Conservation (phyloP, 2,113 vertebrate species). For the Proterorhinus semilunaris region DNA sequence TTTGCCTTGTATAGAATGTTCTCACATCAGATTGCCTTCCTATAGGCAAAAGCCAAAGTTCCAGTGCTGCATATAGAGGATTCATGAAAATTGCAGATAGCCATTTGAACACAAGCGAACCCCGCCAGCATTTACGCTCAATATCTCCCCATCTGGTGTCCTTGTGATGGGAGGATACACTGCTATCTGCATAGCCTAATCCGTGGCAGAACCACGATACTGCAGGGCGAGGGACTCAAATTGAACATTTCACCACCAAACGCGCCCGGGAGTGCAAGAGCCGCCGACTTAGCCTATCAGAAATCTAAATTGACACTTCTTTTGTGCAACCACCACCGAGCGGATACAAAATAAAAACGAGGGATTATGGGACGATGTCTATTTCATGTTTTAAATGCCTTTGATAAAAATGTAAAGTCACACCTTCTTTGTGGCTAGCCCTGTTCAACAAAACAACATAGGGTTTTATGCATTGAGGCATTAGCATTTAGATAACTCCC, state of each 20-base stretch:
- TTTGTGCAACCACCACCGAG: conserved; percentile 44
- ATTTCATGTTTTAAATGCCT: conserved; percentile 55
- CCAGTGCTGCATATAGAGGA: neutral
- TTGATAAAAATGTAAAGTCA: conserved; percentile 59
- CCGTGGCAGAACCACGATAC: conserved; percentile 35
- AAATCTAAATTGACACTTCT: conserved; percentile 52
- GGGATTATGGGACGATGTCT: conserved; percentile 43
- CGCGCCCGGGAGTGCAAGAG: conserved; percentile 19
- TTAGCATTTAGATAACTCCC: conserved; percentile 82
- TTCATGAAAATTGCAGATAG: neutral
- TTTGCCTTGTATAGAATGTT: neutral
- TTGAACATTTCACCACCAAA: conserved; percentile 51
- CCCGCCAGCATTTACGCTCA: conserved; percentile 14
- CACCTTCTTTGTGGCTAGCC: conserved; percentile 16
- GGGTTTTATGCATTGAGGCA: conserved; percentile 69
- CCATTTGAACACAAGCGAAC: conserved; percentile 12
- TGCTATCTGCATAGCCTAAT: conserved; percentile 44
- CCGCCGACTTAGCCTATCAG: conserved; percentile 44
- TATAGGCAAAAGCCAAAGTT: conserved; percentile 8
- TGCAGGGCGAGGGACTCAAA: conserved; percentile 49
- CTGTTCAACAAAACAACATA: conserved; percentile 56
- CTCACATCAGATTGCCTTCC: neutral
- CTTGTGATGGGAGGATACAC: conserved; percentile 38
- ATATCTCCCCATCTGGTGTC: conserved; percentile 16
- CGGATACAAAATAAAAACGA: conserved; percentile 42